Conservation (phyloP, 2,797 vertebrate genomes). For the Acrossocheilus fasciatus region DNA sequence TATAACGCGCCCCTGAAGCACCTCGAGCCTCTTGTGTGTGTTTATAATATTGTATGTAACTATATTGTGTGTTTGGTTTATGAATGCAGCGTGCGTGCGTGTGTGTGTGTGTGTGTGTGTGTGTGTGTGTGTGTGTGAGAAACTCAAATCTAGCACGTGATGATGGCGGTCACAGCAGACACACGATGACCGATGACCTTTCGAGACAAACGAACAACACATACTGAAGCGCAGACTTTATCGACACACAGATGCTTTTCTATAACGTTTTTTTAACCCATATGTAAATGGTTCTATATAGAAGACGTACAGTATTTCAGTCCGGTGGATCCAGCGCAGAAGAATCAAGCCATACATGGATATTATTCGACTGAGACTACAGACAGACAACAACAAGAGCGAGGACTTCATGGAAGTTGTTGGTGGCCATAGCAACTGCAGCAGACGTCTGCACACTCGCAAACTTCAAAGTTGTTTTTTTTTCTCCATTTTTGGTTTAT, state of each 20-base stretch:
- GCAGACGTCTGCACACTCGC: not conserved
- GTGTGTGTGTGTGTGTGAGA: slow-evolving; percentile 20
- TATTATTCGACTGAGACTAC: slow-evolving; percentile 32
- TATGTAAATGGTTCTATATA: slow-evolving; percentile 67
- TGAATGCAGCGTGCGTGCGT: slow-evolving; percentile 30
- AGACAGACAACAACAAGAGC: not conserved
- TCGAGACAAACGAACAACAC: not conserved
- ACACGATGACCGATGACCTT: slow-evolving; percentile 47
- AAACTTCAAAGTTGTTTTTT: not conserved
- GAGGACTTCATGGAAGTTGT: slow-evolving; percentile 4
- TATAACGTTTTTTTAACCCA: slow-evolving; percentile 73
- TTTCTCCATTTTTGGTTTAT: not conserved
- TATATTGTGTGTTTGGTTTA: not conserved
- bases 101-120: slow-evolving; percentile 42
- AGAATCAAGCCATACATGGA: slow-evolving; percentile 57
- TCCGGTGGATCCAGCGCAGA: not conserved
- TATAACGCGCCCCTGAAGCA: slow-evolving; percentile 18
- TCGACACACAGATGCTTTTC: slow-evolving; percentile 65
- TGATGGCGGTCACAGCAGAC: slow-evolving; percentile 58
- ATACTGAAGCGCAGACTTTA: slow-evolving; percentile 21
- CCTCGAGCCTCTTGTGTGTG: not conserved
- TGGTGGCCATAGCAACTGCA: slow-evolving; percentile 19
- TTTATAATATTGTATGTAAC: not conserved
- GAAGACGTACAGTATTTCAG: slow-evolving; percentile 65
- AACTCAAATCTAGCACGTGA: not conserved